Evolutionary conservation across 92 coral and sea anemone species (phyloP), one percentile per base, ranked within the genome.

Genomic region (Palythoa caribaeorum): DNA sequence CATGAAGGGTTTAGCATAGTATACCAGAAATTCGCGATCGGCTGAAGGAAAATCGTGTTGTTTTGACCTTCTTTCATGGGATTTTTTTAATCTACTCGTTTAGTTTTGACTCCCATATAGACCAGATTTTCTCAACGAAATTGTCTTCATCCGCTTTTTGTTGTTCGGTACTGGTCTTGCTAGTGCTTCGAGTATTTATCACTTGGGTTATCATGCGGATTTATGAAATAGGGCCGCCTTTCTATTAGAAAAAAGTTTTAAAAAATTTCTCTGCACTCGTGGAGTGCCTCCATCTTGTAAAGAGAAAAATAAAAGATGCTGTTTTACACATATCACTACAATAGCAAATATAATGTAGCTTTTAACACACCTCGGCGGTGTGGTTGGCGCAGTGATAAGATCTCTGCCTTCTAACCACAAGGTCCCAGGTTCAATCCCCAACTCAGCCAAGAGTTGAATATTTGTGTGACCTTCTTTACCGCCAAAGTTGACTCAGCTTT

Each of bases 61-160:
- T 28, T 28, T 28, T 28, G 28, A 28, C 28, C 28, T 28, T 28
- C 0, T 28, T 28, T 28, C 28, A 28, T 28, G 28, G 28, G 28
- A 44, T 44, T 16, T 72, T 20, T 14, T 17, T 9, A 44, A 72
- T 72, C 53, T 21, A 72, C 52, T 38, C 77, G 51, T 72, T 72
- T 17, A 72, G 50, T 38, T 72, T 72, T 44, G 21, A 72, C 21
- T 39, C 77, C 9, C 38, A 72, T 39, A 38, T 72, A 3, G 8
- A 72, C 77, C 77, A 72, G 77, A 72, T 38, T 72, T 44, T 72
- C 21, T 72, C 53, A 5, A 72, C 77, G 11, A 72, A 72, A 38
- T 11, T 44, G 17, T 72, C 77, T 72, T 72, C 77, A 38, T 72
- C 77, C 50, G 20, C 50, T 72, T 72, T 72, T n/a, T 72, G 51